Base-by-base conservation (phyloP, 2,888 invertebrate species). In the Psylliodes chrysocephalus region DNA sequence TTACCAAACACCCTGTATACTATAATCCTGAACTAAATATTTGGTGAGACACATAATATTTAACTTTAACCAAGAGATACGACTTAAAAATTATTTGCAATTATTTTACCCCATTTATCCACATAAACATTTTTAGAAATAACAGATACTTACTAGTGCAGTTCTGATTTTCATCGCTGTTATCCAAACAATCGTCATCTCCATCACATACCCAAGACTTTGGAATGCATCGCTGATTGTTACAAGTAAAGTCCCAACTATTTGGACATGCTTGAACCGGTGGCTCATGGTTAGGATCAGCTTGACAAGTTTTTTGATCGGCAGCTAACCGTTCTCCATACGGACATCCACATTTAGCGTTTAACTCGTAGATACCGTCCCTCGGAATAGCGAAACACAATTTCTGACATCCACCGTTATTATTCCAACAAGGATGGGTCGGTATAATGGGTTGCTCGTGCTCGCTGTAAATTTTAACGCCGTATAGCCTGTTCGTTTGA, bases 171-270 rank as follows among this genome's bases (percentile, higher is more conserved):
- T 97, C 97, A 78, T 97, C 97, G 60, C 95, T 95, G 83, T 95
- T 94, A 78, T 98, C 97, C 73, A 96, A 84, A 76, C 98, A 98
- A 79, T 98, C 97, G 77, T 97, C 94, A 75, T 97, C 97, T 0
- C 96, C 96, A 79, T 97, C 96, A 79, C 97, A 97, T 1, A 95
- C 91, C 96, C 96, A 97, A 6, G 93, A 92, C 79, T 94, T 94
- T 0, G 95, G 95, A 54, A 96, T 94, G 78, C 95, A 96, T 22
- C 94, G 84, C 78, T 95, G 94, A 81, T 96, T 96, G 74, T 90
- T 90, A 79, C 98, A 98, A 0, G 95, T 95, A 79, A 97, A 97
- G 83, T 96, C 94, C 91, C 95, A 95, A 0, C 91, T 87, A 77
- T 95, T 95, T 0, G 94, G 93, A 77, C 97, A 97, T 0, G 95